Base-by-base conservation (phyloP, 37 sponge, comb jelly and placozoan genomes). In the Ianthella basta region DNA sequence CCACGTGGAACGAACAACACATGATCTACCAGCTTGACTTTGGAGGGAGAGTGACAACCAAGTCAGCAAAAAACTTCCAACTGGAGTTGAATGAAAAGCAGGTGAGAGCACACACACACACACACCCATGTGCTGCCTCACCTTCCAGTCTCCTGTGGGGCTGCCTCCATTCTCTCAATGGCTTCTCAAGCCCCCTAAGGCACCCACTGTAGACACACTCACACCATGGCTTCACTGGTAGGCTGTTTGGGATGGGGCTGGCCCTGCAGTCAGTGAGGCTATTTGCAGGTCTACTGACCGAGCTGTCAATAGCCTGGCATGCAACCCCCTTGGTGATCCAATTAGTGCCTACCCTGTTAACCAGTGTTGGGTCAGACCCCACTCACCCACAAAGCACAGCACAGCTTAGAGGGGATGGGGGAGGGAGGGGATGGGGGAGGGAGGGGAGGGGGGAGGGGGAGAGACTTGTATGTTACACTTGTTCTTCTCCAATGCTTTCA, bases 11-110 rank as follows among this genome's bases (percentile, higher is more conserved):
- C 69, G 93, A 92, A 25, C 96, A 96, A 35, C 93, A 92, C 85
- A 92, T 92, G 94, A 92, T 96, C 69, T 96, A 96, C 56, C 96
- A 96, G 85, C 80, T 96, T 82, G 96, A 96, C 87, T 96, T 96
- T 89, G 96, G 96, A 0, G 96, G 96, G 18, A 40, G 96, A 59
- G 96, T 96, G 59, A 96, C 96, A 12, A 88, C 91, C 38, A 92
- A 96, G 60, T 96, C 96, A 41, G 96, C 96, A 33, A 96, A 96
- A 88, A 96, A 96, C 84, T 96, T 96, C 74, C 96, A 96, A 29
- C 81, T 96, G 57, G 96, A 96, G 57, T 70, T 91, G 72, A 87
- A 85, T 21, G 60, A 80, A 55, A 86, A 94, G 66, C 95, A 94
- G 87, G 95, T 94, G 60, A 32, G 82, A 21, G 21, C 50, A 44